phyloP scores from a whole-genome alignment of 2,888 invertebrate species.

The Eledona agricola region DNA sequence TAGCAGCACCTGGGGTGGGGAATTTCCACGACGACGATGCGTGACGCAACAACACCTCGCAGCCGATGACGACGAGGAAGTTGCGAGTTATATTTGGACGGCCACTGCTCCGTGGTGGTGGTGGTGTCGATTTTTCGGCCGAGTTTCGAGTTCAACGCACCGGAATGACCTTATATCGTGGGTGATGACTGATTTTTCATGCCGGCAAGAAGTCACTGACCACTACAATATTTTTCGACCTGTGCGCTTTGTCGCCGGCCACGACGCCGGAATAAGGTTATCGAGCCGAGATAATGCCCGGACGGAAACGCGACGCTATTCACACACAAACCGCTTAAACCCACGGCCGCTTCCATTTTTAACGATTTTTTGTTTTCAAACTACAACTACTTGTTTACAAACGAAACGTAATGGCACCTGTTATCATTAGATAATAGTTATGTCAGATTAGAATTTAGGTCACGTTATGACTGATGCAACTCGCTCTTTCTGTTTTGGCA shows the following conservation, averaged over 20 bases:
- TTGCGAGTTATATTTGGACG: too few relatives aligned
- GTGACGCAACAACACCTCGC: too few relatives aligned
- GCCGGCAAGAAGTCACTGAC: slow-evolving; percentile 42
- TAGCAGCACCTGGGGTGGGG: slow-evolving; percentile 2
- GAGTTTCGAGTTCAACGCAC: slow-evolving; percentile 43
- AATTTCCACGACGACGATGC: too few relatives aligned
- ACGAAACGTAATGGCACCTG: too few relatives aligned
- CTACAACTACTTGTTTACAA: too few relatives aligned
- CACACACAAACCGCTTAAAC: slow-evolving; percentile 1
- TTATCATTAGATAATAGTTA: too few relatives aligned
- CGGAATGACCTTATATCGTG: slow-evolving; percentile 41
- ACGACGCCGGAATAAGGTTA: slow-evolving; percentile 23
- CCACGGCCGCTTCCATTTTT: not conserved
- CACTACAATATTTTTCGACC: slow-evolving; percentile 41
- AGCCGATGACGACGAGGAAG: too few relatives aligned
- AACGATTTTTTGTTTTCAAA: not conserved
- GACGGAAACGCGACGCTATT: slow-evolving; percentile 6
- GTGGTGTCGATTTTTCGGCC: slow-evolving; percentile 19
- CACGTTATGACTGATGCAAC: too few relatives aligned
- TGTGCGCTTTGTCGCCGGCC: slow-evolving; percentile 24
- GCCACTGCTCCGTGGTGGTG: slow-evolving; percentile 7
- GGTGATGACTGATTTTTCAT: slow-evolving; percentile 38
- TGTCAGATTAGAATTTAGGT: too few relatives aligned
- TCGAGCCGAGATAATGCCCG: slow-evolving; percentile 10
- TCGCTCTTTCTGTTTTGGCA: too few relatives aligned